Evolutionary conservation across 2,113 vertebrate genomes (phyloP).

Genomic region (Coturnix japonica): DNA sequence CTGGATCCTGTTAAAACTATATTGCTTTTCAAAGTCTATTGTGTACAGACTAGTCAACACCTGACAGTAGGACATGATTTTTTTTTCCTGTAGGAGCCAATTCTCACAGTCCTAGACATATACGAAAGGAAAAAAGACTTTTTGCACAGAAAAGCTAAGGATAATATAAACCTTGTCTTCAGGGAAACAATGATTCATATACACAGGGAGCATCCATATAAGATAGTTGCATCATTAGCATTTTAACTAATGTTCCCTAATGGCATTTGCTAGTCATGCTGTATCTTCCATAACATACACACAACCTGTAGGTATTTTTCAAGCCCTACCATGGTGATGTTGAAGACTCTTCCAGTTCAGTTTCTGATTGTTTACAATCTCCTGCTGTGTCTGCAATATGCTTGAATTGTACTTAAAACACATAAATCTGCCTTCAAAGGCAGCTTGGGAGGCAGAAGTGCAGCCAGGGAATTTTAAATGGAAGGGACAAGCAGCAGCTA

Average conservation of each 20-base stretch:
- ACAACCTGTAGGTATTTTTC: constrained; percentile 8
- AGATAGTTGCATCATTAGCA: neutral
- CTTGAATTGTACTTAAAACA: constrained; percentile 80
- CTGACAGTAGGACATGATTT: neutral
- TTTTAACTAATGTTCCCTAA: neutral
- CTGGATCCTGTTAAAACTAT: neutral
- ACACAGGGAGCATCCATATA: rapidly evolving
- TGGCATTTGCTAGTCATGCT: neutral
- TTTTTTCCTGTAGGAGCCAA: neutral
- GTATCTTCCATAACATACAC: neutral
- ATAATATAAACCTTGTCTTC: neutral
- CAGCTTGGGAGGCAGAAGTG: constrained; percentile 74
- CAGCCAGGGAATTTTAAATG: constrained; percentile 73
- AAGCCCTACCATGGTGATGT: constrained; percentile 55
- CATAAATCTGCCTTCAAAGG: constrained; percentile 86
- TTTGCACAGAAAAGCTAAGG: neutral
- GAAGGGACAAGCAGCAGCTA: constrained; percentile 58
- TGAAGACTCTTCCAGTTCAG: constrained; percentile 57
- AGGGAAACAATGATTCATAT: neutral
- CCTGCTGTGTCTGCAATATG: constrained; percentile 76
- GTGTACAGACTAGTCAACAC: neutral
- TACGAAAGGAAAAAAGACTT: neutral
- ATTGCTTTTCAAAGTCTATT: rapidly evolving
- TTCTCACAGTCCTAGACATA: neutral
- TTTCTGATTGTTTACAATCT: constrained; percentile 82